Base-by-base conservation (phyloP, 1,140 invertebrate genomes). In the Drosophila serrata region DNA sequence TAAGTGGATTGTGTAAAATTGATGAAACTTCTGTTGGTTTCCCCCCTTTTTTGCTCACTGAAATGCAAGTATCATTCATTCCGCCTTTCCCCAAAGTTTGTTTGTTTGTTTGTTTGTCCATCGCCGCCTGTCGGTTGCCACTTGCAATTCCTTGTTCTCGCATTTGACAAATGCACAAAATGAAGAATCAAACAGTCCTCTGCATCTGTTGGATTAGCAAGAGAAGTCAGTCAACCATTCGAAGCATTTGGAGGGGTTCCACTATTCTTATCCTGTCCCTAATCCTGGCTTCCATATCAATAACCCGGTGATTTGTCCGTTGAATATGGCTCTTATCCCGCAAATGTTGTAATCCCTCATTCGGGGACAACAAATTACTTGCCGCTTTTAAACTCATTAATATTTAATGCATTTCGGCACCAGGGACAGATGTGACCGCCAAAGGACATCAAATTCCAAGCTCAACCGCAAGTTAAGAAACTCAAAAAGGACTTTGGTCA, bases 1-100 rank as follows among this genome's bases (percentile, higher is more conserved):
- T 84, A 84, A 84, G 81, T 84, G 79, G 60, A 81, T 81, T 81
- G 79, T 81, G 63, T 61, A 56, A 82, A 82, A 82, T 78, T 78
- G 59, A 85, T 84, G 76, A 77, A 85, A 85, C 58, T 73, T 77
- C 46, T 70, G 19, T 29, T 39, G 49, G 37, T 48, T 37, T 24
- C n/a, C 8, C 12, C 15, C 46, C 6, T 22, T 35, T 12, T 15
- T 33, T 69, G 24, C 37, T 33, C 29, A 1, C 15, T 27, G 24
- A 1, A 17, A 12, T 17, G 46, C 27, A 15, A 35, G 33, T 55
- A 37, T 37, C 51, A 24, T 55, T 6, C 51, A 37, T n/a, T 22
- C 13, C 31, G 19, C 13, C 13, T 13, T 45, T 51, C 15, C 55
- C 40, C 70, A 27, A 40, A 40, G 72, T 62, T 46, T 59, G 61